Conservation (phyloP, 2,797 vertebrate species). For the Lagorchestes hirsutus region DNA sequence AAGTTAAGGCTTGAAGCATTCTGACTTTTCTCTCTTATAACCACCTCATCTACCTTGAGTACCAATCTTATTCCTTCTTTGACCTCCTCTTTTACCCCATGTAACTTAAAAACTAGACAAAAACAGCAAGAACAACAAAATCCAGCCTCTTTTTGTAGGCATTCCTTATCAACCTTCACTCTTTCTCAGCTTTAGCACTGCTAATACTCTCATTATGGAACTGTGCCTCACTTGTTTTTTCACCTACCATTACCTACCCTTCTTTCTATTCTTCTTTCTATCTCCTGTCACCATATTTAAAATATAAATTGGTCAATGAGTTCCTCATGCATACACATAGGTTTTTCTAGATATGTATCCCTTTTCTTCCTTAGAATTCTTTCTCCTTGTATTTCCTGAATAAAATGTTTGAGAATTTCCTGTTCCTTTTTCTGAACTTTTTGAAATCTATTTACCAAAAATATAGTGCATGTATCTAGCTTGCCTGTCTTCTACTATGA, state of each 20-base stretch:
- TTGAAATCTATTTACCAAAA: not conserved
- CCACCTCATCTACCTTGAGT: not conserved
- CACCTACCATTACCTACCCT: not conserved
- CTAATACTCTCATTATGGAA: not conserved
- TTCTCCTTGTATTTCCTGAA: not conserved
- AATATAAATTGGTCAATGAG: not conserved
- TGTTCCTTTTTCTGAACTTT: not conserved
- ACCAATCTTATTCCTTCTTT: not conserved
- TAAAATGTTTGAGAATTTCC: not conserved
- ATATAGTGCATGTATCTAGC: not conserved
- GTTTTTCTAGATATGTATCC: not conserved
- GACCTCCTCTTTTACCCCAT: not conserved
- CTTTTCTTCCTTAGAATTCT: not conserved
- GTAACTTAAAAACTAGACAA: not conserved
- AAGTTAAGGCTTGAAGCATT: not conserved
- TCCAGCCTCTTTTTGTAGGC: not conserved
- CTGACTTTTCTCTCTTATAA: not conserved
- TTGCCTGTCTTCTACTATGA: not conserved
- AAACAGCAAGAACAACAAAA: not conserved
- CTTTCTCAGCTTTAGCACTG: not conserved
- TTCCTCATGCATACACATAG: not conserved
- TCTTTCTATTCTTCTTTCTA: not conserved
- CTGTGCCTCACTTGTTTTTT: not conserved
- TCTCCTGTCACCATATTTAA: not conserved
- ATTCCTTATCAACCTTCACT: not conserved